phyloP scores from a whole-genome alignment of 1,140 invertebrate species.

The Ceratosolen fusciceps region DNA sequence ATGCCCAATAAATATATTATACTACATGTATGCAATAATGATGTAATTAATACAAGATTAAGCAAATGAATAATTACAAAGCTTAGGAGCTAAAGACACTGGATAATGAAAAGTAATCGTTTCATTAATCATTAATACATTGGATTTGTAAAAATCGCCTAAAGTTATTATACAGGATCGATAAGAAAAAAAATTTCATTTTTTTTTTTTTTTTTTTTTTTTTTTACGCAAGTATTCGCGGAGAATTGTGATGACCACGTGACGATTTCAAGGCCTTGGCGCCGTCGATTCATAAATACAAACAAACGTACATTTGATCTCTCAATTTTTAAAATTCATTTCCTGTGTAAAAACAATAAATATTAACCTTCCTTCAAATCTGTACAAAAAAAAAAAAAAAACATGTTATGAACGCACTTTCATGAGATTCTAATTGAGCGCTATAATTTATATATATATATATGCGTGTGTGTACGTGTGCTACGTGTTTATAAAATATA shows the following conservation, averaged over 20 bases:
- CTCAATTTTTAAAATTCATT: not conserved
- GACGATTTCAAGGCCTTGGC: not conserved
- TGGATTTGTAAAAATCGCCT: slow-evolving; percentile 1
- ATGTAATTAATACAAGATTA: slow-evolving; percentile 55
- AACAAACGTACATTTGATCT: not conserved
- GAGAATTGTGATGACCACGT: too few species aligned
- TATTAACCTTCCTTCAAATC: not conserved
- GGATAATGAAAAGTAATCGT: not conserved
- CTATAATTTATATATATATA: slow-evolving; percentile 23
- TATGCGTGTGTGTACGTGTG: slow-evolving; percentile 38
- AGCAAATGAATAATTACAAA: slow-evolving; percentile 40
- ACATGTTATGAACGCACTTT: slow-evolving; percentile 35
- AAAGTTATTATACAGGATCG: slow-evolving; percentile 12
- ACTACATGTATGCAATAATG: slow-evolving; percentile 48
- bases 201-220: too few species aligned
- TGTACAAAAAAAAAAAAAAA: slow-evolving; percentile 12
- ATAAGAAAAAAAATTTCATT: slow-evolving; percentile 22
- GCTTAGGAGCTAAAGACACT: slow-evolving; percentile 41
- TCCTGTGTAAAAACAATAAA: slow-evolving; percentile 22
- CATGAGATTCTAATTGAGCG: slow-evolving; percentile 50
- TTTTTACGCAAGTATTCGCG: too few species aligned
- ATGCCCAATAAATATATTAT: slow-evolving; percentile 63
- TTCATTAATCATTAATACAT: slow-evolving; percentile 21
- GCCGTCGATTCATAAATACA: not conserved
- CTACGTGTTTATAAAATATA: slow-evolving; percentile 39